A percentile compares a stretch with the other conserved stretches of the same genome.
These are phyloP conservation scores for Ashinkailepas kermadecensis DNA, from an alignment of 2,888 invertebrate species.

Conservation along the genomic window DNA sequence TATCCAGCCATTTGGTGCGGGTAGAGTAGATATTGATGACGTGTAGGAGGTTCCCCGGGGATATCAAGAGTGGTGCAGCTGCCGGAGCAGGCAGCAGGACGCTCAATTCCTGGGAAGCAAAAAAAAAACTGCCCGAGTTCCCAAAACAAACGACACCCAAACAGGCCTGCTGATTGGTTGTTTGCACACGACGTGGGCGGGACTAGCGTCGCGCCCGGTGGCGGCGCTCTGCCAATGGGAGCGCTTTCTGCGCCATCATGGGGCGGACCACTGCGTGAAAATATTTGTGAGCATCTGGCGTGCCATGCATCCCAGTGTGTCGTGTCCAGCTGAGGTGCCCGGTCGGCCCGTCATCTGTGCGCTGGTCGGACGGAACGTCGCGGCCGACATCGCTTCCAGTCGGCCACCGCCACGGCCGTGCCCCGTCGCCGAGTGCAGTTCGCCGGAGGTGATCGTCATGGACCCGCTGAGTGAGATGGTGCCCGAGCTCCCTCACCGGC, in stretches of 20 bases:
- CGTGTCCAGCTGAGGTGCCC: background rate
- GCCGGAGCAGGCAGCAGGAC: too few species aligned
- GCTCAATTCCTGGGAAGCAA: background rate
- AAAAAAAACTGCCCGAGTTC: background rate
- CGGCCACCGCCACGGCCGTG: background rate
- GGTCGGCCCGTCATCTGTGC: background rate
- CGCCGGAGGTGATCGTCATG: background rate
- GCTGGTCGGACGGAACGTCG: background rate
- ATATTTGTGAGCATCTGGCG: background rate
- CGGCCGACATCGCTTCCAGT: background rate
- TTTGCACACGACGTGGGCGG: constrained; percentile 7
- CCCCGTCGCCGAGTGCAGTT: too few species aligned
- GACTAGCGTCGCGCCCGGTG: background rate
- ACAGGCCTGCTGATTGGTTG: constrained; percentile 19
- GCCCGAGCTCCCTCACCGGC: background rate
- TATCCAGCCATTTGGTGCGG: too few species aligned
- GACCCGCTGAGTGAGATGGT: background rate
- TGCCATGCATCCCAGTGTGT: background rate
- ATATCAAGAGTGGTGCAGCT: too few species aligned
- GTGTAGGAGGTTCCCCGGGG: too few species aligned
- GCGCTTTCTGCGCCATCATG: background rate
- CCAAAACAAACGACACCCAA: background rate
- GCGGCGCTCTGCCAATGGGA: background rate
- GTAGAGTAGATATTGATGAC: too few species aligned
- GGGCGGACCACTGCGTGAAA: background rate